phyloP scores from a whole-genome alignment of 1,140 invertebrate genomes.

The Doryteuthis pealeii region DNA sequence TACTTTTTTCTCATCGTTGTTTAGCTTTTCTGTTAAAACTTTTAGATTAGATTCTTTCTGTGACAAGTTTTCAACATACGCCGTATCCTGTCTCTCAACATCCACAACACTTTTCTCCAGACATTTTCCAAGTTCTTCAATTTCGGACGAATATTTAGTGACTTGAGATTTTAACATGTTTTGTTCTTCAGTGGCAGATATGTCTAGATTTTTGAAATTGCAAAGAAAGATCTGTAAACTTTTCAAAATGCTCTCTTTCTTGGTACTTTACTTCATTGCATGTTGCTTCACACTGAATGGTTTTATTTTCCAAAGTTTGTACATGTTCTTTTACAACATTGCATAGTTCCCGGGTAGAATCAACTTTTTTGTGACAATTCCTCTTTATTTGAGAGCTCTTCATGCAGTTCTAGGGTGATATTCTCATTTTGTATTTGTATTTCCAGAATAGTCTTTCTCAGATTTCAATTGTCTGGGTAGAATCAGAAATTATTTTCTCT shows the following conservation, averaged over 20 bases:
- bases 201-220: slow-evolving; percentile 38
- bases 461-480: slow-evolving; percentile 39
- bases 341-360: slow-evolving; percentile 40
- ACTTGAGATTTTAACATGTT: slow-evolving; percentile 25
- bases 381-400: slow-evolving; percentile 40
- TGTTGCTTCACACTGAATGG: slow-evolving; percentile 39
- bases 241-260: slow-evolving; percentile 38
- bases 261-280: slow-evolving; percentile 39
- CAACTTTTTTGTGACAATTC: slow-evolving; percentile 42
- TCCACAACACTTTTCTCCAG: background rate
- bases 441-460: slow-evolving; percentile 52
- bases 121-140: background rate
- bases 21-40: too few relatives aligned
- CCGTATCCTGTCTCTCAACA: too few relatives aligned
- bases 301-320: slow-evolving; percentile 5
- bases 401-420: slow-evolving; percentile 42
- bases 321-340: slow-evolving; percentile 39
- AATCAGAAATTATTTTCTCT: slow-evolving; percentile 50
- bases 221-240: slow-evolving; percentile 41
- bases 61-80: too few relatives aligned
- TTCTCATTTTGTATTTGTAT: slow-evolving; percentile 54
- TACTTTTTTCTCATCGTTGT: too few relatives aligned
- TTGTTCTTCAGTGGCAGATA: slow-evolving; percentile 30
- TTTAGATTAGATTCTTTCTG: too few relatives aligned
- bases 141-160: background rate